phyloP scores from a whole-genome alignment of 2,888 invertebrate genomes.

The Deilephila porcellus region DNA sequence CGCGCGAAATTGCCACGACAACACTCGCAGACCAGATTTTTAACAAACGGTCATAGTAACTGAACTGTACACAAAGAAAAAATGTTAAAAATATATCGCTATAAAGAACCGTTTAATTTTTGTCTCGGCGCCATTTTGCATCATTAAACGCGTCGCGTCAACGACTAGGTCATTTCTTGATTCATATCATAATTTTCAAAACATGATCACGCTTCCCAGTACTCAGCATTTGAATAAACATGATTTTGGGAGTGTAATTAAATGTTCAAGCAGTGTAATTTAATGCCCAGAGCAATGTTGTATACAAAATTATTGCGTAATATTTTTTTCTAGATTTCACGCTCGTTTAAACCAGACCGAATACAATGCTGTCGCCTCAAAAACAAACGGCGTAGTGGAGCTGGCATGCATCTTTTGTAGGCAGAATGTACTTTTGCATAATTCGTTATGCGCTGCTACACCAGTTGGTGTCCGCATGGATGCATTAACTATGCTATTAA shows the following conservation, averaged over 20 bases:
- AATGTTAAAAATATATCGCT: not conserved
- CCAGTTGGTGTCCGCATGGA: not conserved
- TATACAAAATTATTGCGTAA: not conserved
- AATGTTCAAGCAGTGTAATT: not conserved
- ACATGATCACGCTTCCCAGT: not conserved
- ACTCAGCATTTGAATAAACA: conserved; percentile 4
- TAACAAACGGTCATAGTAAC: too few relatives aligned
- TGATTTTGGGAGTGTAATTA: not conserved
- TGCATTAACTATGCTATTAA: not conserved
- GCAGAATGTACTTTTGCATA: conserved; percentile 5
- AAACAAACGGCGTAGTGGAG: conserved; percentile 6
- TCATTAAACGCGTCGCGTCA: conserved; percentile 15
- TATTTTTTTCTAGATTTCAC: not conserved
- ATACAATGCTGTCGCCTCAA: not conserved
- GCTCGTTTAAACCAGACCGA: not conserved
- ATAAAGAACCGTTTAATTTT: conserved; percentile 3
- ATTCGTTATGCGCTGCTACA: not conserved
- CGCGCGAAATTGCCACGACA: too few relatives aligned
- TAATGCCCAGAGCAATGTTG: not conserved
- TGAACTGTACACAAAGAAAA: not conserved
- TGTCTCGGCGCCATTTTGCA: conserved; percentile 13
- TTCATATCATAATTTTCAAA: conserved; percentile 4
- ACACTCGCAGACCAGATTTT: too few relatives aligned
- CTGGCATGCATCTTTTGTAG: not conserved
- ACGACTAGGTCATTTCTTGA: conserved; percentile 5